Evolutionary conservation across 2,797 vertebrate genomes (phyloP), one percentile per base, ranked within the genome.

Genomic region (Myotis pilosus): DNA sequence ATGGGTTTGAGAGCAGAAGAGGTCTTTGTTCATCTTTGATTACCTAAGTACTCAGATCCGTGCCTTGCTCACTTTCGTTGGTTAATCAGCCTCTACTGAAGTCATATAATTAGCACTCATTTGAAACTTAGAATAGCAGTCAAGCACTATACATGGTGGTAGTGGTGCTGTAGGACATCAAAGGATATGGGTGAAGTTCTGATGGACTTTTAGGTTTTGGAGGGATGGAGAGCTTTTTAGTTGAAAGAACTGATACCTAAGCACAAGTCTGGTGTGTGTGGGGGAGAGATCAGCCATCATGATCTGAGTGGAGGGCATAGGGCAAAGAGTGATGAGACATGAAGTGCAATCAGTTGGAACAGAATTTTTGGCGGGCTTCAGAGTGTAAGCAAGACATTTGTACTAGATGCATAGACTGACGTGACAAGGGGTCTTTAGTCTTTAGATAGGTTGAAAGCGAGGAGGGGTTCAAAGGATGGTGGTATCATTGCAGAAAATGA

Each of bases 91-190:
- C 85, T 72, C 57, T 87, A 0, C 11, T 4, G 38, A 89, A 64
- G 13, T 20, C 66, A 4, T 78, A 23, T 47, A 76, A 80, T 82
- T 88, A 28, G 69, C 30, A 55, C 5, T 28, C 20, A 53, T 75
- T 87, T 93, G 68, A 57, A 95, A 93, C 69, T 91, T 57, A 80
- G 30, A 87, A 16, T 44, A 94, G 60, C 20, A 51, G 0, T 79
- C 30, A 12, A 33, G 30, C 49, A n/a, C 60, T 74, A 12, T 2
- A 38, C 3, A 1, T 30, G 19, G 36, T 69, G 13, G 20, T 68
- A 41, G 47, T 93, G 36, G 15, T 51, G 91, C 36, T 33, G 2
- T 69, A 57, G n/a, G 38, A 92, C 47, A 82, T 72, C 47, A 74
- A 36, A 86, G 8, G 4, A 69, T 41, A 19, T 30, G 20, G 41